These are phyloP conservation scores for Eulacestoma nigropectus DNA, from an alignment of 2,113 vertebrate species.

Conservation along the genomic window DNA sequence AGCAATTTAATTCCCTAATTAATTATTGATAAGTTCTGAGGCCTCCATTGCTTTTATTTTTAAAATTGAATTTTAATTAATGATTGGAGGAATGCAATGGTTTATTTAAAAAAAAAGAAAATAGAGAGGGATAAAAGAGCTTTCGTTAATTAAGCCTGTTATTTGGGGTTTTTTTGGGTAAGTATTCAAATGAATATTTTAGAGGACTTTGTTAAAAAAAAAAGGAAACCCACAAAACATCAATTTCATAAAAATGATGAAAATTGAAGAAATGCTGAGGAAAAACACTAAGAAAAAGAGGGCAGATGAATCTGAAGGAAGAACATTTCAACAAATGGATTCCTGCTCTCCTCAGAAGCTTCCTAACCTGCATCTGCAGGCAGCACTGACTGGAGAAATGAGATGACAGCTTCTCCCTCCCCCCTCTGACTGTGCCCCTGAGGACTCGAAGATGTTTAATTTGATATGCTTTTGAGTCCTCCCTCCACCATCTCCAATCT, in stretches of 20 bases:
- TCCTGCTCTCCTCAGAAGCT: not conserved
- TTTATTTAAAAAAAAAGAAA: not conserved
- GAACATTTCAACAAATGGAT: not conserved
- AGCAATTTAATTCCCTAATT: not conserved
- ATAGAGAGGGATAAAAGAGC: not conserved
- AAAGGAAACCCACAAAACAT: not conserved
- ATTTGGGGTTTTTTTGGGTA: not conserved
- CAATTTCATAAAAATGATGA: not conserved
- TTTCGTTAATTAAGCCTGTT: not conserved
- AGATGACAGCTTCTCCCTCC: constrained; percentile 3
- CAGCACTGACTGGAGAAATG: constrained; percentile 15
- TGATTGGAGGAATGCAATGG: not conserved
- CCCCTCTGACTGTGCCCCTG: not conserved
- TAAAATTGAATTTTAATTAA: not conserved
- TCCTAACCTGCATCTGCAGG: constrained; percentile 1
- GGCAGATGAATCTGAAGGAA: not conserved
- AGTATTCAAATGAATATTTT: not conserved
- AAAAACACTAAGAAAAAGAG: not conserved
- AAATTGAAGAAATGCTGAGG: not conserved
- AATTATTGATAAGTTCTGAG: not conserved
- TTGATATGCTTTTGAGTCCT: constrained; percentile 9
- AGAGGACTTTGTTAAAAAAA: not conserved
- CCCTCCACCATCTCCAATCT: not conserved
- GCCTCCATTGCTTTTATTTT: not conserved
- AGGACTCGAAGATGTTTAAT: constrained; percentile 17